Evolutionary conservation across 2,888 invertebrate genomes (phyloP).

Genomic region (Brassicogethes aeneus): DNA sequence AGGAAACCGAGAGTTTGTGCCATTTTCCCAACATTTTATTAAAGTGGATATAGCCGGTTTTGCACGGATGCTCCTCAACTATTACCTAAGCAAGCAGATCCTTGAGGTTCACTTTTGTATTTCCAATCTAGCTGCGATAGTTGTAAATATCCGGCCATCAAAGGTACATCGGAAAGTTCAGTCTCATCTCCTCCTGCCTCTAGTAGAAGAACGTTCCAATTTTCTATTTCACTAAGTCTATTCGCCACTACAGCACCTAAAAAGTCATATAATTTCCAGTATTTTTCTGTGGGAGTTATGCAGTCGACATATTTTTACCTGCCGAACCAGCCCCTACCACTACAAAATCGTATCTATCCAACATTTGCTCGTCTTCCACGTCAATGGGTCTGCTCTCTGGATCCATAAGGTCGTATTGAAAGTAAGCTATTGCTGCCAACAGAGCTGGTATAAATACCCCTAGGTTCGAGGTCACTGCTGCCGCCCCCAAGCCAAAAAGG

Average conservation of each 20-base stretch:
- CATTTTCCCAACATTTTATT: too few relatives aligned
- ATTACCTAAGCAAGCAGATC: slow-evolving; percentile 69
- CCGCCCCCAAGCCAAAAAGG: slow-evolving; percentile 58
- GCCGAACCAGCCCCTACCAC: slow-evolving; percentile 82
- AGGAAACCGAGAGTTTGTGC: too few relatives aligned
- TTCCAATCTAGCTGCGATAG: slow-evolving; percentile 85
- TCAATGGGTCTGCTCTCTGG: slow-evolving; percentile 74
- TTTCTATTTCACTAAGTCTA: slow-evolving; percentile 66
- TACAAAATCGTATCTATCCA: slow-evolving; percentile 73
- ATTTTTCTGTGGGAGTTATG: too few relatives aligned
- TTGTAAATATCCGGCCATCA: slow-evolving; percentile 80
- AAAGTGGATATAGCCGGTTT: too few relatives aligned
- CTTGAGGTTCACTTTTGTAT: slow-evolving; percentile 85
- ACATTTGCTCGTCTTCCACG: slow-evolving; percentile 53
- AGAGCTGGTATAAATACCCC: slow-evolving; percentile 78
- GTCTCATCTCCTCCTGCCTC: slow-evolving; percentile 89
- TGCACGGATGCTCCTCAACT: too few relatives aligned
- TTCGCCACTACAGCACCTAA: slow-evolving; percentile 77
- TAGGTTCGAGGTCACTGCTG: slow-evolving; percentile 57
- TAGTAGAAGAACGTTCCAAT: slow-evolving; percentile 71
- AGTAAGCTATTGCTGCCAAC: slow-evolving; percentile 78
- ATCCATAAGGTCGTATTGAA: slow-evolving; percentile 76
- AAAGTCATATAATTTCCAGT: slow-evolving; percentile 16
- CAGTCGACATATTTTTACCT: slow-evolving; percentile 44
- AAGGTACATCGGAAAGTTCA: slow-evolving; percentile 81